A percentile compares a stretch with the other conserved stretches of the same genome.
Evolutionary conservation across 2,113 vertebrate species (phyloP).

Genomic region (Sinocyclocheilus rhinocerous): DNA sequence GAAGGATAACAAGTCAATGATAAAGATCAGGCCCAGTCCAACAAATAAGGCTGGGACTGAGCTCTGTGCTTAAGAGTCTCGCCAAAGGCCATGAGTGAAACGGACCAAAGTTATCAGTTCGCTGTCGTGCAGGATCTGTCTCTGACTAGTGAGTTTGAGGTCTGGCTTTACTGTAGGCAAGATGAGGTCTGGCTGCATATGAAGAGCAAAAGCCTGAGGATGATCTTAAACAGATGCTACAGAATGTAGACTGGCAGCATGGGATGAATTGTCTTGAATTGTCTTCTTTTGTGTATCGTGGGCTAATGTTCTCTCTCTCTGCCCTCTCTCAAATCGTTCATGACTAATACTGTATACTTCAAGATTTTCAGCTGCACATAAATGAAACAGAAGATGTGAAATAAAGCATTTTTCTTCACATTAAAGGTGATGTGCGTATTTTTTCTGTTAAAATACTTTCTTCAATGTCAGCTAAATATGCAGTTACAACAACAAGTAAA

Average conservation of each 20-base stretch:
- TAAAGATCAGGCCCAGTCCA: constrained; percentile 40
- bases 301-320: not conserved
- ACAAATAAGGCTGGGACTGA: constrained; percentile 13
- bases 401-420: not conserved
- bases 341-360: not conserved
- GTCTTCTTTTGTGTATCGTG: constrained; percentile 8
- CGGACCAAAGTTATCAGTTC: constrained; percentile 25
- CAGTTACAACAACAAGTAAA: not conserved
- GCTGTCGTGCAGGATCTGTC: constrained; percentile 6
- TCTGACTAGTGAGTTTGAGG: constrained; percentile 12
- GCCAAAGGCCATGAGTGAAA: constrained; percentile 23
- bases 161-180: constrained; percentile 16
- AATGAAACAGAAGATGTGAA: not conserved
- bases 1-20: constrained; percentile 38
- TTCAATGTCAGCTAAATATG: not conserved
- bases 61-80: constrained; percentile 15
- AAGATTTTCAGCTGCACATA: not conserved
- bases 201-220: constrained; percentile 26
- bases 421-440: not conserved
- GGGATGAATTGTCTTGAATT: not conserved
- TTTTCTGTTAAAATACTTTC: not conserved
- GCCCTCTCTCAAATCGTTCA: not conserved
- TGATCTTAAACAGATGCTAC: constrained; percentile 15
- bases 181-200: constrained; percentile 18
- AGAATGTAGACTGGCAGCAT: constrained; percentile 13